Evolutionary conservation across 2,888 invertebrate genomes (phyloP).

Genomic region (Alloplasta piceator): DNA sequence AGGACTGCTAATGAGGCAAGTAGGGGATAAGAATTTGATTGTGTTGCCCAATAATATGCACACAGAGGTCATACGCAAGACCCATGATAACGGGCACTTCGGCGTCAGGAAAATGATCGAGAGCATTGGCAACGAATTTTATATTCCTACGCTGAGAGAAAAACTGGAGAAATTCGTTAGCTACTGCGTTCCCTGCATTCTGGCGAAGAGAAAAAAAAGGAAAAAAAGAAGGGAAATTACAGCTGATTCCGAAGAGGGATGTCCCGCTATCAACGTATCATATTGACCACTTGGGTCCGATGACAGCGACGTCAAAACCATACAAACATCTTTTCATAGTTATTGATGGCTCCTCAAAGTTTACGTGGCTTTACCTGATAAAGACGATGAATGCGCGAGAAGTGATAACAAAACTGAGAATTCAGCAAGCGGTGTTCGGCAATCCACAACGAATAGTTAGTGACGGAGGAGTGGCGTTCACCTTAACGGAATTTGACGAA

Average conservation of each 20-base stretch:
- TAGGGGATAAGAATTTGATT: constrained; percentile 16
- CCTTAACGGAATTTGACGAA: constrained; percentile 47
- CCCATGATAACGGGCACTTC: constrained; percentile 62
- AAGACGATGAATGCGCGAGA: constrained; percentile 67
- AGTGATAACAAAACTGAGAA: constrained; percentile 22
- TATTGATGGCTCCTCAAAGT: constrained; percentile 76
- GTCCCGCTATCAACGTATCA: constrained; percentile 74
- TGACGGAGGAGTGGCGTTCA: constrained; percentile 68
- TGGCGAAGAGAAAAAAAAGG: constrained; percentile 73
- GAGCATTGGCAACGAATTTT: constrained; percentile 59
- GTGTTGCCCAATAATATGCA: constrained; percentile 38
- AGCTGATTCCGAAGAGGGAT: constrained; percentile 72
- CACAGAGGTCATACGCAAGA: constrained; percentile 38
- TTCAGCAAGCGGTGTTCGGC: constrained; percentile 59
- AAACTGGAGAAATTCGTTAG: constrained; percentile 58
- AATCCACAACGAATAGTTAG: constrained; percentile 60
- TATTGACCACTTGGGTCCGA: constrained; percentile 76
- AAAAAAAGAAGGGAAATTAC: constrained; percentile 72
- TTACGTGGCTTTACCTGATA: constrained; percentile 69
- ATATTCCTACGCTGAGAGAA: constrained; percentile 57
- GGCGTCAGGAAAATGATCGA: constrained; percentile 52
- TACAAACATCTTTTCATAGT: constrained; percentile 75
- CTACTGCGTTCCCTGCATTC: constrained; percentile 72
- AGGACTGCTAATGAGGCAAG: constrained; percentile 30
- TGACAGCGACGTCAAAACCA: constrained; percentile 72